phyloP scores from a whole-genome alignment of 2,113 vertebrate species.

The Phoenicopterus ruber region DNA sequence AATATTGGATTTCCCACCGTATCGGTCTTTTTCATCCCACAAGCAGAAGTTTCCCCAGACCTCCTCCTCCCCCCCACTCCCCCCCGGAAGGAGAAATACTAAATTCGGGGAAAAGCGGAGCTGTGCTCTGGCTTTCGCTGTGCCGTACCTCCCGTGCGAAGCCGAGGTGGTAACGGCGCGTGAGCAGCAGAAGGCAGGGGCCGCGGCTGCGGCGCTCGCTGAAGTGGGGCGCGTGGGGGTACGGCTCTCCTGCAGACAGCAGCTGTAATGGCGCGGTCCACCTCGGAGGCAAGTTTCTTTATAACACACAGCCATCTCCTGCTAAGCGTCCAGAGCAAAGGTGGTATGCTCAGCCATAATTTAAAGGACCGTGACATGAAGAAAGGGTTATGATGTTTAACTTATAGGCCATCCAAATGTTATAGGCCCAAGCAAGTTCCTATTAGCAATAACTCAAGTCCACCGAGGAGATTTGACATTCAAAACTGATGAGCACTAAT shows the following conservation, averaged over 20 bases:
- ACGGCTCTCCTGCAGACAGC: not conserved
- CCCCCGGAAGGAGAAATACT: not conserved
- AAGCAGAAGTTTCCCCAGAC: not conserved
- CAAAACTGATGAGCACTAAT: slow-evolving; percentile 80
- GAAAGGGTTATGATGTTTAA: slow-evolving; percentile 81
- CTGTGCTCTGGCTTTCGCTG: not conserved
- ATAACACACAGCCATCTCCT: not conserved
- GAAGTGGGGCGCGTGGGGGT: not conserved
- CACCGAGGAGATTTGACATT: slow-evolving; percentile 80
- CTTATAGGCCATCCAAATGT: slow-evolving; percentile 83
- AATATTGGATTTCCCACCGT: not conserved
- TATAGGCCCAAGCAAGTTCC: slow-evolving; percentile 76
- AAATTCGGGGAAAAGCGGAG: not conserved
- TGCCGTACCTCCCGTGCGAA: not conserved
- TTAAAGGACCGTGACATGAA: slow-evolving; percentile 71
- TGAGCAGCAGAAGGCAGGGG: not conserved
- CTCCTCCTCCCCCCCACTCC: not conserved
- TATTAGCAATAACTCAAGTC: slow-evolving; percentile 83
- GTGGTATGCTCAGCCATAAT: slow-evolving; percentile 71
- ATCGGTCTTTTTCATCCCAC: not conserved
- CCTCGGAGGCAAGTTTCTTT: slow-evolving; percentile 40
- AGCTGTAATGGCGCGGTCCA: not conserved
- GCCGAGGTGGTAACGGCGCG: not conserved
- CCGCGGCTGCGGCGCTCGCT: not conserved
- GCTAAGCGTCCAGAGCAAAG: slow-evolving; percentile 64